Evolutionary conservation across 2,888 invertebrate genomes (phyloP).

Genomic region (Teinopalpus imperialis): DNA sequence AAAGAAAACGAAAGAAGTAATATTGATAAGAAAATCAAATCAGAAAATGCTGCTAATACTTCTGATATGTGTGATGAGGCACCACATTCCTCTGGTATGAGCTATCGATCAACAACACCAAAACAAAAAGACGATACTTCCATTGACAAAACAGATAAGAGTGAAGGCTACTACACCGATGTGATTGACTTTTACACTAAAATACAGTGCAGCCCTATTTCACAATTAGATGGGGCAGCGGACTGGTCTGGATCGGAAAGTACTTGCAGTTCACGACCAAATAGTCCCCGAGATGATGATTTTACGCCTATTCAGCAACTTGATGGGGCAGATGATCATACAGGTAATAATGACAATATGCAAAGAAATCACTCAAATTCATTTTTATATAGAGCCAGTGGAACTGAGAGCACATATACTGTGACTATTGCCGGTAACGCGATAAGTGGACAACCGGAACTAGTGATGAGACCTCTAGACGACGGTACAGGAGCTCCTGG

Average conservation of each 20-base stretch:
- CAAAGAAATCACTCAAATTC: slow-evolving; percentile 64
- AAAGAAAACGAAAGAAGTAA: slow-evolving; percentile 54
- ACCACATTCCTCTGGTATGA: slow-evolving; percentile 72
- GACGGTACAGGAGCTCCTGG: slow-evolving; percentile 61
- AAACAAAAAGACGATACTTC: slow-evolving; percentile 63
- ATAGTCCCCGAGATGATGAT: slow-evolving; percentile 61
- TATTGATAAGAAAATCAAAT: slow-evolving; percentile 60
- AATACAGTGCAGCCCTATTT: slow-evolving; percentile 81
- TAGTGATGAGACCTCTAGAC: slow-evolving; percentile 70
- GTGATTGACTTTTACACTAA: slow-evolving; percentile 80
- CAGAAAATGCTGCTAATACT: slow-evolving; percentile 47
- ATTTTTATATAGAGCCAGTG: slow-evolving; percentile 72
- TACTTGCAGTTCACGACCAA: slow-evolving; percentile 71
- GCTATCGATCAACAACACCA: slow-evolving; percentile 62
- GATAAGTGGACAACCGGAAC: slow-evolving; percentile 72
- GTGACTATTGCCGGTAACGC: slow-evolving; percentile 78
- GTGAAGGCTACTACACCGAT: slow-evolving; percentile 70
- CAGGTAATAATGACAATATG: slow-evolving; percentile 54
- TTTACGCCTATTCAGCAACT: slow-evolving; percentile 84
- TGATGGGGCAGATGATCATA: slow-evolving; percentile 86
- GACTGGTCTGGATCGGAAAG: slow-evolving; percentile 84
- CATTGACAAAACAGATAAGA: slow-evolving; percentile 61
- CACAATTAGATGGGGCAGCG: slow-evolving; percentile 86
- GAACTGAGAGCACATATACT: slow-evolving; percentile 71
- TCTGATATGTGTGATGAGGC: slow-evolving; percentile 59